phyloP scores from a whole-genome alignment of 2,888 invertebrate genomes.

The Drosophila vallismaia region DNA sequence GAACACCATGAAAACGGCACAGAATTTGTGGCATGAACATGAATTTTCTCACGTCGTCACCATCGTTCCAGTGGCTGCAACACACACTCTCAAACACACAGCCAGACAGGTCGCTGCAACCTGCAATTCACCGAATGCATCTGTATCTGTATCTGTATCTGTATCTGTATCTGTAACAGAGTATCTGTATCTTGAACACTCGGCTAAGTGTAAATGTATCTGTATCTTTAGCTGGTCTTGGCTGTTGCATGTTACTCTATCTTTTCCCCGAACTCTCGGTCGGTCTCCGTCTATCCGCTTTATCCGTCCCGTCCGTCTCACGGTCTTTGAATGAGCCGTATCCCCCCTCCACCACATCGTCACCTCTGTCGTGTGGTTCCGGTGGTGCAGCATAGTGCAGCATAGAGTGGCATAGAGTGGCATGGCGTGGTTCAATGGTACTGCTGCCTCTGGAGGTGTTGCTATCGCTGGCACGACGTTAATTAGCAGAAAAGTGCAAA shows the following conservation, averaged over 20 bases:
- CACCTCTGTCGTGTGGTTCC: slow-evolving; percentile 36
- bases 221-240: slow-evolving; percentile 53
- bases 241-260: slow-evolving; percentile 73
- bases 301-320: slow-evolving; percentile 25
- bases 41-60: slow-evolving; percentile 77
- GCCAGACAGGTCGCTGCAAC: slow-evolving; percentile 32
- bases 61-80: slow-evolving; percentile 40
- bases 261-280: slow-evolving; percentile 67
- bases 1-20: slow-evolving; percentile 65
- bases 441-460: slow-evolving; percentile 42
- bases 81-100: slow-evolving; percentile 15
- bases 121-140: slow-evolving; percentile 56
- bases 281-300: slow-evolving; percentile 25
- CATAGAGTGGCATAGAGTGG: background rate
- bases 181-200: slow-evolving; percentile 6
- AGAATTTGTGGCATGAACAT: slow-evolving; percentile 77
- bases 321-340: slow-evolving; percentile 65
- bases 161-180: background rate
- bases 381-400: slow-evolving; percentile 21
- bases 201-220: background rate
- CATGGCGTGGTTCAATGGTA: slow-evolving; percentile 1
- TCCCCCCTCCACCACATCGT: slow-evolving; percentile 20
- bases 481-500: slow-evolving; percentile 69
- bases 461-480: slow-evolving; percentile 51
- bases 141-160: slow-evolving; percentile 19